These are phyloP conservation scores for Acronicta leporina DNA, from an alignment of 2,888 invertebrate genomes.

Conservation along the genomic window DNA sequence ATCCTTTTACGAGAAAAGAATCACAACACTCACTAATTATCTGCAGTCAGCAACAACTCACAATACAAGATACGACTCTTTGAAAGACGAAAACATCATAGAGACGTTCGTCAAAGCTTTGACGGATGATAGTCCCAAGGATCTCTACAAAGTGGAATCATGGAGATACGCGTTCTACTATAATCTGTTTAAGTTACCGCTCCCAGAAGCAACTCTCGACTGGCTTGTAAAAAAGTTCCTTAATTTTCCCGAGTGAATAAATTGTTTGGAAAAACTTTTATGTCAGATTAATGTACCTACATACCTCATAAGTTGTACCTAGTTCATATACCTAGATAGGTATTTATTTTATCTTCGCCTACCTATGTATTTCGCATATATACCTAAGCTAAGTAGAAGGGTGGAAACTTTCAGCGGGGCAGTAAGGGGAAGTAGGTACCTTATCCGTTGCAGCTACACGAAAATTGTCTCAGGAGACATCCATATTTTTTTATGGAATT, in stretches of 20 bases:
- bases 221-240: slow-evolving; percentile 91
- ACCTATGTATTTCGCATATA: too few relatives aligned
- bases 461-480: too few relatives aligned
- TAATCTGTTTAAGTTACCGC: slow-evolving; percentile 88
- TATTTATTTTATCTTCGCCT: too few relatives aligned
- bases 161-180: slow-evolving; percentile 91
- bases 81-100: slow-evolving; percentile 88
- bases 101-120: slow-evolving; percentile 90
- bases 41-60: slow-evolving; percentile 81
- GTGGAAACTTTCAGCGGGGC: too few relatives aligned
- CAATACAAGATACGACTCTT: slow-evolving; percentile 79
- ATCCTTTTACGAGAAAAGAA: slow-evolving; percentile 91
- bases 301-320: too few relatives aligned
- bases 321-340: too few relatives aligned
- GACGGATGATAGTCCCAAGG: slow-evolving; percentile 88
- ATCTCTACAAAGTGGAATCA: slow-evolving; percentile 91
- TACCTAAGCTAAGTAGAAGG: too few relatives aligned
- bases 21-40: slow-evolving; percentile 90
- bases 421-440: too few relatives aligned
- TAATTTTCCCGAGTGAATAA: slow-evolving; percentile 86
- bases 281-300: background rate
- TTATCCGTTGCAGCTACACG: too few relatives aligned
- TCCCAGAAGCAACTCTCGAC: slow-evolving; percentile 88
- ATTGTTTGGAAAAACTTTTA: background rate
- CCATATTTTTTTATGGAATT: too few relatives aligned